phyloP scores from a whole-genome alignment of 2,113 vertebrate species.

The Phaetusa simplex region DNA sequence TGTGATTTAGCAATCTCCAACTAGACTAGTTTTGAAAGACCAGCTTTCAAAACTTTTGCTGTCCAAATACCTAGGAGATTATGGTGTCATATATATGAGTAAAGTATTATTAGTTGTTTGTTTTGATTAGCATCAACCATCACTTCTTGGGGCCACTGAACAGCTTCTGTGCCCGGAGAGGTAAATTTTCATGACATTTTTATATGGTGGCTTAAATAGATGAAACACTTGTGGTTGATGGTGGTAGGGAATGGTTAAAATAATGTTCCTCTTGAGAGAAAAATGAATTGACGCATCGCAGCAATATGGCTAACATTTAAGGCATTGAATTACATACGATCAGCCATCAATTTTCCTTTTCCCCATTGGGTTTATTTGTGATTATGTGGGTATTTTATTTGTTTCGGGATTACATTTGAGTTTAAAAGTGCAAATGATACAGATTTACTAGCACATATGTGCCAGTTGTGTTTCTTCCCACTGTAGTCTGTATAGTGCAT shows the following conservation, averaged over 20 bases:
- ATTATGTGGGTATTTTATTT: background rate
- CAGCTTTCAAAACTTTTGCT: background rate
- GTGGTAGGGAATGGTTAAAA: background rate
- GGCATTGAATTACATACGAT: background rate
- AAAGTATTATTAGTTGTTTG: slow-evolving; percentile 11
- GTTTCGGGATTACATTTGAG: background rate
- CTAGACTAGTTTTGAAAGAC: background rate
- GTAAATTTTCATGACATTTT: slow-evolving; percentile 25
- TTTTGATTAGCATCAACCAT: background rate
- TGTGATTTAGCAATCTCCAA: background rate
- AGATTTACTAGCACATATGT: background rate
- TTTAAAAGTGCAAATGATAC: background rate
- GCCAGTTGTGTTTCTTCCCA: background rate
- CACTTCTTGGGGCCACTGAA: background rate
- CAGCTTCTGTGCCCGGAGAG: background rate
- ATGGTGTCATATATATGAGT: background rate
- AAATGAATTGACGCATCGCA: background rate
- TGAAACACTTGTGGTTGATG: background rate
- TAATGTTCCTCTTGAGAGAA: background rate
- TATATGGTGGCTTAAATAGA: background rate
- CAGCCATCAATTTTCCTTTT: background rate
- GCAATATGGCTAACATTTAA: background rate
- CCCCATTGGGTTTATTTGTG: background rate
- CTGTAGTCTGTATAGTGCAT: background rate
- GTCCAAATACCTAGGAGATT: background rate